Percentiles rank a stretch among this genome's conserved stretches.
Evolutionary conservation across 1,140 invertebrate species (phyloP).

Genomic region (Drosophila micromelanica): DNA sequence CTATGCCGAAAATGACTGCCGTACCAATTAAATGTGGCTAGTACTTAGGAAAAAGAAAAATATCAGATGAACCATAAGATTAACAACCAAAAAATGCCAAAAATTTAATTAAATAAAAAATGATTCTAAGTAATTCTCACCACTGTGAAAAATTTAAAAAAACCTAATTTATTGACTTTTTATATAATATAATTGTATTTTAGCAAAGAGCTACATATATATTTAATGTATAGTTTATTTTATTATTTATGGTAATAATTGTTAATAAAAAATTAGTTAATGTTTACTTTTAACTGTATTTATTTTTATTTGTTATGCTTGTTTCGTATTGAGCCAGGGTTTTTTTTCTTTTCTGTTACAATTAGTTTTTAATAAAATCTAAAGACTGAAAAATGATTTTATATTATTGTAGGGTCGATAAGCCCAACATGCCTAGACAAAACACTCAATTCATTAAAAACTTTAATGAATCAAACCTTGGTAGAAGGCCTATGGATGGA

Average conservation of each 20-base stretch:
- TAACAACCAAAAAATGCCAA: no score
- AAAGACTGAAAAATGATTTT: slow-evolving; percentile 13
- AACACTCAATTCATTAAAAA: slow-evolving; percentile 42
- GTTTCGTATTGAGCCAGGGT: slow-evolving; percentile 24
- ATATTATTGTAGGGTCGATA: slow-evolving; percentile 50
- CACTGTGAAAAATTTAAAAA: no score
- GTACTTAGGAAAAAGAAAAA: no score
- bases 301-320: slow-evolving; percentile 18
- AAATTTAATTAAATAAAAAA: no score
- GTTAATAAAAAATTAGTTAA: slow-evolving; percentile 10
- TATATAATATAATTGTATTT: no score
- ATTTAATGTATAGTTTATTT: not conserved
- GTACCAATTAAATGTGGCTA: no score
- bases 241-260: slow-evolving; percentile 20
- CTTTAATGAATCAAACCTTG: slow-evolving; percentile 55
- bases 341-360: slow-evolving; percentile 1
- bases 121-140: no score
- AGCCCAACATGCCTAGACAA: slow-evolving; percentile 11
- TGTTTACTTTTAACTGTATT: slow-evolving; percentile 3
- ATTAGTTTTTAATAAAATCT: not conserved
- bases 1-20: no score
- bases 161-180: no score
- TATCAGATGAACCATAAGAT: no score
- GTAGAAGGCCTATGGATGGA: slow-evolving; percentile 73
- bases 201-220: no score